A percentile compares a stretch with the other conserved stretches of the same genome.
phyloP scores from a whole-genome alignment of 2,797 vertebrate genomes.

The Cetoscarus ocellatus region DNA sequence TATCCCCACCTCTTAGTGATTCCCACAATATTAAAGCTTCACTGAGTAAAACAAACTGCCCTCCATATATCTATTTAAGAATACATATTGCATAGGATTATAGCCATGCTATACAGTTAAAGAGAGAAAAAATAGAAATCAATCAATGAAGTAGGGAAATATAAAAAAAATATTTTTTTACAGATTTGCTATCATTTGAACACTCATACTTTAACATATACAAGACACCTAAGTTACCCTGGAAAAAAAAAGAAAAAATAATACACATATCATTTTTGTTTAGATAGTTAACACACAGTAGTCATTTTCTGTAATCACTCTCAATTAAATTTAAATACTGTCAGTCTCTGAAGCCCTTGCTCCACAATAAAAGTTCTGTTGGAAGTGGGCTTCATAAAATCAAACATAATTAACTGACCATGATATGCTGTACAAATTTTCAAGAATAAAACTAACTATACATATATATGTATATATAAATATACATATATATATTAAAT shows the following conservation, averaged over 20 bases:
- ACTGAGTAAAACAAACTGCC: conserved; percentile 93
- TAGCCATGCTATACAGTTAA: conserved; percentile 96
- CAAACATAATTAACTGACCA: conserved; percentile 77
- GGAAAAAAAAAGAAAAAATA: conserved; percentile 84
- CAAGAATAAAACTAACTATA: conserved; percentile 71
- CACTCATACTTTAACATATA: conserved; percentile 96
- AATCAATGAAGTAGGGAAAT: conserved; percentile 81
- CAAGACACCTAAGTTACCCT: conserved; percentile 88
- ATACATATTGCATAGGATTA: conserved; percentile 98
- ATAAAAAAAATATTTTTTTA: conserved; percentile 85
- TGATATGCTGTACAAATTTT: conserved; percentile 88
- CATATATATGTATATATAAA: conserved; percentile 1
- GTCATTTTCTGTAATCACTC: conserved; percentile 81
- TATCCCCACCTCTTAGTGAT: conserved; percentile 89
- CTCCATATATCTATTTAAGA: conserved; percentile 90
- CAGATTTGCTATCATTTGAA: conserved; percentile 88
- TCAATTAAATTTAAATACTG: conserved; percentile 85
- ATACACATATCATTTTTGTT: conserved; percentile 83
- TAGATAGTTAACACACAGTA: conserved; percentile 82
- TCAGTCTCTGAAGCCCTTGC: conserved; percentile 81
- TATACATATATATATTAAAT: conserved; percentile 17
- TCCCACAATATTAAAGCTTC: conserved; percentile 91
- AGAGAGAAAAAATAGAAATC: conserved; percentile 89
- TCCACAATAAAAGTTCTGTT: conserved; percentile 80
- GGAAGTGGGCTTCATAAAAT: conserved; percentile 78